Base-by-base conservation (phyloP, 2,888 invertebrate species). In the Rhingia campestris region DNA sequence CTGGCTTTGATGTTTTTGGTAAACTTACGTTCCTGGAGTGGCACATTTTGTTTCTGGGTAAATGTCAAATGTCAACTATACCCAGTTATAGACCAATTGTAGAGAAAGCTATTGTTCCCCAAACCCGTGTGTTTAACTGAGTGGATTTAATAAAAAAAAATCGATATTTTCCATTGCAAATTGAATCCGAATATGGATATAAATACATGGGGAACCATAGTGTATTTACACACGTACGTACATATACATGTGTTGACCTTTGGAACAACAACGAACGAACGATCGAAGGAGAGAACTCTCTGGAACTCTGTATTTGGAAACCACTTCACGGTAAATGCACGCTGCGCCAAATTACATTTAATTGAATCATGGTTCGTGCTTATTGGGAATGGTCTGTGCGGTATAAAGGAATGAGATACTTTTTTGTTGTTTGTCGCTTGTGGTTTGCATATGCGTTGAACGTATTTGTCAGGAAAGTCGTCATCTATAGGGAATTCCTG, bases 291-390 rank as follows among this genome's bases (percentile, higher is more conserved):
- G 10, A 49, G 32, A 53, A 74, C 35, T 22, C 22, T 9, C 33
- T 22, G 49, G 6, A 64, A 56, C 61, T 72, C 37, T 37, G 9
- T 35, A 74, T 59, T 77, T 56, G 66, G 32, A 37, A 49, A n/a
- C 22, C 35, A 58, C 69, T 81, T 81, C 63, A 45, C 56, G 56
- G 64, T 79, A 66, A 81, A 70, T 76, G 76, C 76, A 81, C 47
- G 49, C 56, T 81, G 76, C 64, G 58, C 53, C 70, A 59, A 76
- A 76, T 76, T 70, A 59, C 35, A 76, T 76, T 76, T 81, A 81
- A 81, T 81, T 81, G 76, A 76, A 81, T 81, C 76, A 64, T 59
- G 69, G 73, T 58, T 64, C 58, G 75, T 75, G 74, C 67, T 73
- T 43, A 47, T 53, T 22, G 53, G 35, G 43, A 67, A 33, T 7